Percentiles rank a stretch among this genome's conserved stretches.
phyloP scores from a whole-genome alignment of 2,888 invertebrate genomes.

The Trissolcus japonicus region DNA sequence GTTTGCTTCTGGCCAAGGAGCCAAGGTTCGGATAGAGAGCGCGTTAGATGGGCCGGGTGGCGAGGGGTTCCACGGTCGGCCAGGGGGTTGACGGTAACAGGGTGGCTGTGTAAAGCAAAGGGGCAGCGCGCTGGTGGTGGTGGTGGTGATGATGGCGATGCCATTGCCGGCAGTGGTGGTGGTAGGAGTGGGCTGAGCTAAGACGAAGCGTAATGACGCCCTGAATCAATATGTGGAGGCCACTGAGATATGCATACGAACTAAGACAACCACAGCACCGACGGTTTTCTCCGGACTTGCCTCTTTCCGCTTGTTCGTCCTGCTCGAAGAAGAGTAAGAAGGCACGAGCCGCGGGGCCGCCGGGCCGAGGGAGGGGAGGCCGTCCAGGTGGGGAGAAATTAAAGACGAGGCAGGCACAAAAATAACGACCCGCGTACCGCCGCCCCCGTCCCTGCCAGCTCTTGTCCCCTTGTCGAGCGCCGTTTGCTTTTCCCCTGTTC shows the following conservation, averaged over 20 bases:
- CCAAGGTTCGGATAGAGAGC: conserved; percentile 39
- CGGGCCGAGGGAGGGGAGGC: conserved; percentile 29
- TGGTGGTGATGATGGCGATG: conserved; percentile 57
- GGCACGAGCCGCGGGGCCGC: conserved; percentile 43
- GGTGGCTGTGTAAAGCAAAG: conserved; percentile 55
- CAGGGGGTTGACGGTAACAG: conserved; percentile 53
- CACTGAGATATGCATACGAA: conserved; percentile 76
- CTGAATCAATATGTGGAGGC: conserved; percentile 76
- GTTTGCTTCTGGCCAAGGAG: conserved; percentile 51
- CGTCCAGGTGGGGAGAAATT: conserved; percentile 63
- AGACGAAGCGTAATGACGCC: conserved; percentile 75
- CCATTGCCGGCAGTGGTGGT: conserved; percentile 55
- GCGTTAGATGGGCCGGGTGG: conserved; percentile 34
- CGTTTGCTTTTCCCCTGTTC: conserved; percentile 31
- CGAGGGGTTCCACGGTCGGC: conserved; percentile 39
- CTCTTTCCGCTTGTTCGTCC: conserved; percentile 60
- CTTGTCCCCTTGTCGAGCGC: conserved; percentile 45
- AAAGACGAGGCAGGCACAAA: conserved; percentile 77
- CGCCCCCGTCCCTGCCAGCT: conserved; percentile 33
- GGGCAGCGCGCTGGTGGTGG: conserved; percentile 54
- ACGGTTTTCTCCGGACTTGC: conserved; percentile 59
- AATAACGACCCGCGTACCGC: conserved; percentile 69
- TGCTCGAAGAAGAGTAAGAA: conserved; percentile 53
- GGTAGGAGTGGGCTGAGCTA: conserved; percentile 70
- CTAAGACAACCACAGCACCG: conserved; percentile 72